Base-by-base conservation (phyloP, 2,888 invertebrate species). In the Antheraea yamamai region DNA sequence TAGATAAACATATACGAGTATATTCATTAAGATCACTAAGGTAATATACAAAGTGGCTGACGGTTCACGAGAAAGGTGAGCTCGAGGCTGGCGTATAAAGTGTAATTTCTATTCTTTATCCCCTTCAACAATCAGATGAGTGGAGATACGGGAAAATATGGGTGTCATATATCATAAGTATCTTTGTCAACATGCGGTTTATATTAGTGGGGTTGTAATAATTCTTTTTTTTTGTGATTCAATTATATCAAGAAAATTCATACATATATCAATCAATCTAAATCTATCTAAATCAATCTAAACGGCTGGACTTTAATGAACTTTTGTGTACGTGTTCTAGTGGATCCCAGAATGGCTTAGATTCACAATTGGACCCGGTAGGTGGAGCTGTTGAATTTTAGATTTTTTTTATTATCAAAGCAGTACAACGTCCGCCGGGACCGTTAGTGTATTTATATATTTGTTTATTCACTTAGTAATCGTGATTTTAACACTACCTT, bases 101-200 rank as follows among this genome's bases (percentile, higher is more conserved):
- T 78, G 76, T 78, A 79, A 81, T 81, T 80, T 80, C 80, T 80
- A 78, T 79, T 78, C 81, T 76, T 83, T 83, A 85, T 84, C 85
- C 84, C 83, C 81, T 80, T 78, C 72, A 78, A 79, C 80, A 92
- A 93, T 88, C 89, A 86, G 85, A 80, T 77, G 73, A 75, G 83
- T 80, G 82, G 85, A 93, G 92, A 93, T 93, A 92, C 89, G 90
- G 82, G 86, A 84, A 93, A 92, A 93, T 93, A 93, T 94, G 89
- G 87, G 85, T 85, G 89, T 83, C 91, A 92, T 93, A 90, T 92
- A 87, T 92, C 91, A 91, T 78, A 77, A 80, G 82, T 87, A 58
- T 75, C 89, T 92, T 91, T 92, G 92, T 92, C 92, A 91, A 91
- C 90, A 89, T 89, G 87, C 85, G 82, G 82, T 85, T 90, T 89